Evolutionary conservation across 2,888 invertebrate genomes (phyloP).

Genomic region (Eupsilia transversa): DNA sequence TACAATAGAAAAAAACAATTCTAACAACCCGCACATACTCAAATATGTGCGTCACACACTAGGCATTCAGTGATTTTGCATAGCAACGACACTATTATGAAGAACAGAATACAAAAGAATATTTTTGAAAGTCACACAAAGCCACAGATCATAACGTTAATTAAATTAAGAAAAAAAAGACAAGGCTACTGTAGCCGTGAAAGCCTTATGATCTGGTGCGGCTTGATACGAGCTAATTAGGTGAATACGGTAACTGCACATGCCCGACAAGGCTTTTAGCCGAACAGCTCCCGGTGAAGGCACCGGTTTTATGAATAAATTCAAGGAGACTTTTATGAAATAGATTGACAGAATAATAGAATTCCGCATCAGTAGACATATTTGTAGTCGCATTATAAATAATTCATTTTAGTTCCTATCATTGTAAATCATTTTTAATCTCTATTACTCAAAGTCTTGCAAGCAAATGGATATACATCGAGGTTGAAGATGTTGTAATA

Average conservation of each 20-base stretch:
- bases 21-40: too few relatives aligned
- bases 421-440: background rate
- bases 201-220: conserved; percentile 42
- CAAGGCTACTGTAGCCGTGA: conserved; percentile 8
- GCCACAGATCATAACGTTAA: background rate
- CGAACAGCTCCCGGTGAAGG: conserved; percentile 18
- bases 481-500: background rate
- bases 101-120: background rate
- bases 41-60: background rate
- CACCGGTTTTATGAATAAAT: conserved; percentile 18
- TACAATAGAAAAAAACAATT: too few relatives aligned
- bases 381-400: background rate
- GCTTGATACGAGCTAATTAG: conserved; percentile 46
- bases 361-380: background rate
- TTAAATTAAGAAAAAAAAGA: background rate
- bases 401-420: background rate
- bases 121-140: background rate
- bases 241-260: conserved; percentile 53
- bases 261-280: conserved; percentile 53
- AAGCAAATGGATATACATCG: background rate
- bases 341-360: background rate
- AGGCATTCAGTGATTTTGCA: background rate
- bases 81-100: background rate
- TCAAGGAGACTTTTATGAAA: conserved; percentile 16
- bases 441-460: background rate